A percentile compares a stretch with the other conserved stretches of the same genome.
Evolutionary conservation across 2,797 vertebrate species (phyloP).

Genomic region (Chelon auratus): DNA sequence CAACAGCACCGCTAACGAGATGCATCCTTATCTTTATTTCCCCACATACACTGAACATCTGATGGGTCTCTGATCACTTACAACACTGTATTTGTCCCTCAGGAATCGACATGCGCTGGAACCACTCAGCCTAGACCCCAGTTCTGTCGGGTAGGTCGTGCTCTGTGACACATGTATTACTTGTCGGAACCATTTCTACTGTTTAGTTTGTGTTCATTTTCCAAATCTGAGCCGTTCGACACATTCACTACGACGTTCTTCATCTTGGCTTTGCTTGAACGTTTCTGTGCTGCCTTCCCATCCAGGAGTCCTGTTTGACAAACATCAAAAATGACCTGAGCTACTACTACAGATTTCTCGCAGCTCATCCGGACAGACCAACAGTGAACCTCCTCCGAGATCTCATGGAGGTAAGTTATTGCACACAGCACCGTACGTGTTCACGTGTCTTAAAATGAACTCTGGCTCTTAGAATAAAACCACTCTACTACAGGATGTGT

Average conservation of each 20-base stretch:
- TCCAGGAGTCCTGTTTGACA: constrained; percentile 73
- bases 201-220: no score
- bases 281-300: constrained; percentile 2
- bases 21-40: neutral
- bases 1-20: neutral
- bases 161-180: neutral
- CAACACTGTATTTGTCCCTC: neutral
- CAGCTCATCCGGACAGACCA: constrained; percentile 43
- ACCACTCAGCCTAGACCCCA: neutral
- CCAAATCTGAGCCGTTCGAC: no score
- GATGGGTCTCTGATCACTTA: neutral
- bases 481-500: neutral
- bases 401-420: constrained; percentile 72
- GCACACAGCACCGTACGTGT: neutral
- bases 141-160: constrained; percentile 72
- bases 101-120: constrained; percentile 70
- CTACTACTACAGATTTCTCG: constrained; percentile 68
- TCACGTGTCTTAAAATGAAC: neutral
- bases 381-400: constrained; percentile 63
- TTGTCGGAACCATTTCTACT: no score
- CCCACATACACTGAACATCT: neutral
- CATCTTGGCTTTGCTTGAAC: no score
- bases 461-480: neutral
- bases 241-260: no score
- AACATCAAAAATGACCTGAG: constrained; percentile 76